Evolutionary conservation across 1,140 invertebrate species (phyloP), one percentile per base, ranked within the genome.

Genomic region (Drosophila auraria): DNA sequence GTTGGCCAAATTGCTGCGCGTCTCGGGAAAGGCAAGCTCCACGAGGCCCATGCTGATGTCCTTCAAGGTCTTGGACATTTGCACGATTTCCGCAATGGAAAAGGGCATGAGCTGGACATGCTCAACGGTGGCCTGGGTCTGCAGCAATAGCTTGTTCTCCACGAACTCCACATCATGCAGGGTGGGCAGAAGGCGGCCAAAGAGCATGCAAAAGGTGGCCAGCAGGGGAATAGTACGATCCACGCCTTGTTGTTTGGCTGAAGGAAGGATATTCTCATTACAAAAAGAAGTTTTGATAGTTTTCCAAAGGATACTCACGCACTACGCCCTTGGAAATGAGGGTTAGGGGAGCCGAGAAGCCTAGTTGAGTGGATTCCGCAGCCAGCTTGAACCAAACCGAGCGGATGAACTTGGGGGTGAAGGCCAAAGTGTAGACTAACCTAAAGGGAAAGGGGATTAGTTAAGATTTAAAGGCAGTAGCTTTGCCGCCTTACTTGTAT

Each of bases 121-220:
- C 5, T 77, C 53, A 9, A 77, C 57, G 36, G 65, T 73, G 25
- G 23, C 63, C 25, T 20, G 77, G n/a, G 65, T 78, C n/a, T 71
- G 68, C 33, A 90, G 36, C 49, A 92, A 11, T 15, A 92, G 62
- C 50, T 92, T 83, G 53, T 94, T 93, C 66, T 95, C 94, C 40
- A 95, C 95, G 84, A 99, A 98, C 91, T 98, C 98, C 5, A 96
- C 96, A 93, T 99, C 98, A 82, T 98, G 97, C 17, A 98, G 92
- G 0, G 98, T 98, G 0, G 96, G 95, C 45, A 98, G 95, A 2
- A 98, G 94, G 33, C 97, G 94, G 49, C 96, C 96, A 81, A 98
- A 97, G 0, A 98, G 93, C 2, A 97, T 96, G 92, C 97, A 98
- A 92, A 98, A 98, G 0, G 97, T 96, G 0, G 96, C 96, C 9